Percentiles rank a stretch among this genome's conserved stretches.
Conservation (phyloP, 2,888 invertebrate species). For the Stomorhina lunata region DNA sequence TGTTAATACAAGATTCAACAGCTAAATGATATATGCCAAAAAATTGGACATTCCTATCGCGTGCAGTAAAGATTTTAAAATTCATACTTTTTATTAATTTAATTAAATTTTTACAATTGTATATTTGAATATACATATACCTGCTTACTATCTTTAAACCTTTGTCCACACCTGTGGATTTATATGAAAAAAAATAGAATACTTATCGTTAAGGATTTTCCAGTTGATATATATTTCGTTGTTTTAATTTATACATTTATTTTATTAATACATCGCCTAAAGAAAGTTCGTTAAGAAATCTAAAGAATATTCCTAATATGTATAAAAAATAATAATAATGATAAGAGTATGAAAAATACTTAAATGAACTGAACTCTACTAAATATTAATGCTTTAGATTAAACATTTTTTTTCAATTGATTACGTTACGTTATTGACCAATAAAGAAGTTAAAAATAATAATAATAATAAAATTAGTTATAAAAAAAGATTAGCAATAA, state of each 20-base stretch:
- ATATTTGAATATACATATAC: background rate
- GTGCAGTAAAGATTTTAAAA: no score
- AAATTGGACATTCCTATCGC: background rate
- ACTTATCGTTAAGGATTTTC: constrained; percentile 34
- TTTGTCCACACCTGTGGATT: background rate
- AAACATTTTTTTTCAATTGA: constrained; percentile 36
- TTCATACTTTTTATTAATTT: constrained; percentile 8
- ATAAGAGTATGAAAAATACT: constrained; percentile 41
- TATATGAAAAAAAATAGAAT: background rate
- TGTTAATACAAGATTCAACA: no score
- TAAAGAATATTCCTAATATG: constrained; percentile 18
- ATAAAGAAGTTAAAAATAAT: constrained; percentile 30
- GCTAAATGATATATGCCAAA: background rate
- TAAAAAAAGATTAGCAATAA: constrained; percentile 25
- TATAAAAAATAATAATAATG: constrained; percentile 21
- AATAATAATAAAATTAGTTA: background rate
- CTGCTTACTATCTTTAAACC: background rate
- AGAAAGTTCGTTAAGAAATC: constrained; percentile 2
- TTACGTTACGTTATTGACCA: constrained; percentile 53
- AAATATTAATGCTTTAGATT: constrained; percentile 38
- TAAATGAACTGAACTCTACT: constrained; percentile 24
- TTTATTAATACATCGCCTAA: background rate
- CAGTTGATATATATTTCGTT: background rate
- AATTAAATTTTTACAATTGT: constrained; percentile 10
- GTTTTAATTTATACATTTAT: background rate